These are phyloP conservation scores for Pangasianodon hypophthalmus DNA, from an alignment of 2,113 vertebrate genomes.

Conservation along the genomic window DNA sequence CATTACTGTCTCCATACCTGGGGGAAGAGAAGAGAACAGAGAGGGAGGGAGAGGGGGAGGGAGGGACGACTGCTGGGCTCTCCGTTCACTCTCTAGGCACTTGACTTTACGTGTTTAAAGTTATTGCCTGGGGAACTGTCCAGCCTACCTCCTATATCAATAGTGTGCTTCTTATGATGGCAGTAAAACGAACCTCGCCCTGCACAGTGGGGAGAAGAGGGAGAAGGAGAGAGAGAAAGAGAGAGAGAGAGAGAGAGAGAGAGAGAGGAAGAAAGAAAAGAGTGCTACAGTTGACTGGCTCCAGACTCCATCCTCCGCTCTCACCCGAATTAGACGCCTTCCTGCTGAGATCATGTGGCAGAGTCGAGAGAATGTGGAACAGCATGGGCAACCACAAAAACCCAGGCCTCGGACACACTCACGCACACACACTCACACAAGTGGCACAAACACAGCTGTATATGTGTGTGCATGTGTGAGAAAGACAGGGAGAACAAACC, in stretches of 20 bases:
- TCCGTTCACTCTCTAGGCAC: constrained; percentile 54
- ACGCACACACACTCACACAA: constrained; percentile 3
- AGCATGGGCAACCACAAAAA: constrained; percentile 31
- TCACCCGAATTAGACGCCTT: constrained; percentile 49
- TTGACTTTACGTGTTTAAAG: constrained; percentile 54
- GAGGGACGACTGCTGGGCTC: constrained; percentile 48
- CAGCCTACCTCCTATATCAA: constrained; percentile 49
- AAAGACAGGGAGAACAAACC: background rate
- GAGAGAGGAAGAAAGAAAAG: constrained; percentile 18
- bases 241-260: background rate
- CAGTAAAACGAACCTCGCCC: constrained; percentile 53
- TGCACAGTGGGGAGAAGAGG: constrained; percentile 14
- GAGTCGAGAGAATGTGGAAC: constrained; percentile 45
- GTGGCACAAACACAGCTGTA: constrained; percentile 44
- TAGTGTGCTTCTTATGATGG: constrained; percentile 62
- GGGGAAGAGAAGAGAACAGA: constrained; percentile 12
- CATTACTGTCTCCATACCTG: constrained; percentile 29
- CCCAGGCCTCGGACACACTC: background rate
- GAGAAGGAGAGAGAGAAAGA: background rate
- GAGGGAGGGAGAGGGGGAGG: constrained; percentile 3
- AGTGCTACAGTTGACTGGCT: constrained; percentile 32
- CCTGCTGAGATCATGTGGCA: constrained; percentile 48
- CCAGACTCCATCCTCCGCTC: constrained; percentile 45
- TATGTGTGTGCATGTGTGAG: constrained; percentile 23
- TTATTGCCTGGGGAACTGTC: constrained; percentile 47